Conservation (phyloP, 2,113 vertebrate species). For the Engystomops pustulosus region DNA sequence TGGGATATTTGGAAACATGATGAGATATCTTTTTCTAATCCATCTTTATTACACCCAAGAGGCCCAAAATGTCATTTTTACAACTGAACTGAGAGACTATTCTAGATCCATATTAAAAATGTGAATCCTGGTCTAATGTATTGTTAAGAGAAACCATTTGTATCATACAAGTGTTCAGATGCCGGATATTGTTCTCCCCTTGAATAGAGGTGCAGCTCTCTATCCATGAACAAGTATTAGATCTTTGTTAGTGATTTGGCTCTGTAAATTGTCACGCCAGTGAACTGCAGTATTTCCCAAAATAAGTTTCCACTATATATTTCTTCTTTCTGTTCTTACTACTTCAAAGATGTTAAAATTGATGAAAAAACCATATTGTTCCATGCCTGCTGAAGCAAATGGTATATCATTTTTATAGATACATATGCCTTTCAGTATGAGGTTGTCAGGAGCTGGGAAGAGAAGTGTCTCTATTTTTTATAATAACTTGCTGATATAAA, state of each 20-base stretch:
- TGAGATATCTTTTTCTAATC: too few relatives aligned
- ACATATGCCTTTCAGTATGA: background rate
- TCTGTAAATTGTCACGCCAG: background rate
- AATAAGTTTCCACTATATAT: slow-evolving; percentile 14
- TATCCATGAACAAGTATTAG: background rate
- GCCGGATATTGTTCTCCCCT: background rate
- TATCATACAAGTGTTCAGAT: too few relatives aligned
- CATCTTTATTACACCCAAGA: too few relatives aligned
- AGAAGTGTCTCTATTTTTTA: slow-evolving; percentile 22
- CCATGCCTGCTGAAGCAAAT: slow-evolving; percentile 2
- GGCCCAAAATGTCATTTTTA: too few relatives aligned
- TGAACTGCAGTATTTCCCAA: background rate
- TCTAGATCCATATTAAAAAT: too few relatives aligned
- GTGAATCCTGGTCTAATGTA: too few relatives aligned
- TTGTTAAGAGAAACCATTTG: too few relatives aligned
- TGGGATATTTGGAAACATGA: too few relatives aligned
- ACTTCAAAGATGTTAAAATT: slow-evolving; percentile 22
- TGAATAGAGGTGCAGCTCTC: background rate
- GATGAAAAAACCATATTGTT: slow-evolving; percentile 20
- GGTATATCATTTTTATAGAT: slow-evolving; percentile 6
- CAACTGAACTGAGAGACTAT: too few relatives aligned
- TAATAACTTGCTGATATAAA: slow-evolving; percentile 30
- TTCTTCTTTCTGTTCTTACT: background rate
- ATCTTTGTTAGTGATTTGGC: background rate
- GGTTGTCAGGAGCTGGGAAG: background rate